Evolutionary conservation across 2,888 invertebrate genomes (phyloP), one percentile per base, ranked within the genome.

Genomic region (Dasysyrphus albostriatus): DNA sequence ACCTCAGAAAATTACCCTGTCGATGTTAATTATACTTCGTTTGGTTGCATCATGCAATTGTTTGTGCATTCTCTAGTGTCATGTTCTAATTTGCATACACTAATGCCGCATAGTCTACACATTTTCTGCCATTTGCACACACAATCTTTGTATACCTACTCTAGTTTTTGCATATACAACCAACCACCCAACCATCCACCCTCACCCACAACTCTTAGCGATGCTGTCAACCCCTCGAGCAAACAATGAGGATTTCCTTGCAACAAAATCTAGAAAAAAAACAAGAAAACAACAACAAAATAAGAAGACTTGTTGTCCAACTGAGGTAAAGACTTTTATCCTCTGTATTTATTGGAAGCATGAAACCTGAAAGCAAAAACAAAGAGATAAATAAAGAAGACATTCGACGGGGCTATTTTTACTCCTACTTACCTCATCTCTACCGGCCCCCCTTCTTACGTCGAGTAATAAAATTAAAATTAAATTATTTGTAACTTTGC

Each of bases 51-150:
- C 49, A 29, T 58, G 63, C 19, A 24, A 58, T 49, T 47, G 61
- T 39, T 6, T 54, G 72, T 74, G 58, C 76, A 73, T 63, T 37
- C 51, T 51, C 39, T 58, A 42, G 85, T 77, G 81, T 74, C 82
- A 83, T 75, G 83, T 87, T 79, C 78, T 75, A 78, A 87, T 87
- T 87, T 87, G 83, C 87, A 87, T 87, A 74, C 82, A 73, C 74
- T 73, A 82, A 74, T 79, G 70, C 70, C 54, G 29, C 79, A 83
- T 44, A 73, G 59, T 78, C 77, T 49, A 16, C 67, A 59, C 14
- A 67, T 56, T 61, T 72, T 49, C 51, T 42, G 58, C 69, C 58
- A 42, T 69, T 59, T 32, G 61, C 34, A 63, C 37, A 63, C 37
- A 69, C 54, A 69, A 69, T 69, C 69, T 69, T 32, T n/a, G n/a